Conservation (phyloP, 64 coral and sea anemone species). For the Pocillopora verrucosa region DNA sequence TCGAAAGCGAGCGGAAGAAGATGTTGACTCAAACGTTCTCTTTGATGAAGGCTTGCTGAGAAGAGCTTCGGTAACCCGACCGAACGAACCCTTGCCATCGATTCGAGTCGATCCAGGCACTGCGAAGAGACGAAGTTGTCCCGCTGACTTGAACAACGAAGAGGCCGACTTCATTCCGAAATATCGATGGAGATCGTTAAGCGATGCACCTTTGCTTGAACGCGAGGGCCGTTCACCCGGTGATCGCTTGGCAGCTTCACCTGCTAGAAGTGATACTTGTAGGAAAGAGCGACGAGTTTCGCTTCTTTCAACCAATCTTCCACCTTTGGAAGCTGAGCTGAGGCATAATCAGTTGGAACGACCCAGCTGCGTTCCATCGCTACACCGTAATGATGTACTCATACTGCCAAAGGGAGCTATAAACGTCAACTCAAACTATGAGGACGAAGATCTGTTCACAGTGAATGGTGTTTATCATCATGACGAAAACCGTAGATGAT, state of each 20-base stretch:
- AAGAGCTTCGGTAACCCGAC: constrained; percentile 14
- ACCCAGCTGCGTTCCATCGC: constrained; percentile 8
- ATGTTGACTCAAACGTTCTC: constrained; percentile 11
- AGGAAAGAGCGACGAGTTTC: neutral
- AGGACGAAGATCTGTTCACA: neutral
- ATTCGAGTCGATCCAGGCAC: neutral
- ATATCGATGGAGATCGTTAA: constrained; percentile 30
- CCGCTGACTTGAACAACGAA: neutral
- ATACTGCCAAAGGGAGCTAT: neutral
- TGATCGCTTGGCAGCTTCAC: neutral
- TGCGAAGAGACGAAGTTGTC: constrained; percentile 10
- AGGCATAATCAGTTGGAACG: constrained; percentile 1
- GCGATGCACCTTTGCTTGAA: constrained; percentile 25
- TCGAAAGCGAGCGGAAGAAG: constrained; percentile 11
- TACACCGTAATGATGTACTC: neutral
- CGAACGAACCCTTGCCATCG: constrained; percentile 29
- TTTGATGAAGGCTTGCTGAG: constrained; percentile 30
- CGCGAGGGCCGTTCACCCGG: neutral
- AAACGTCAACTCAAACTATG: neutral
- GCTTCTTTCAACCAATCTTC: neutral
- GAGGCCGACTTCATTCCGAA: neutral
- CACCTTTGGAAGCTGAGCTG: neutral
- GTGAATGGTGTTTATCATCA: neutral
- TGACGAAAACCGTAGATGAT: neutral
- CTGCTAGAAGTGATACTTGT: constrained; percentile 7